Base-by-base conservation (phyloP, 2,888 invertebrate genomes). In the Eupithecia exiguata region DNA sequence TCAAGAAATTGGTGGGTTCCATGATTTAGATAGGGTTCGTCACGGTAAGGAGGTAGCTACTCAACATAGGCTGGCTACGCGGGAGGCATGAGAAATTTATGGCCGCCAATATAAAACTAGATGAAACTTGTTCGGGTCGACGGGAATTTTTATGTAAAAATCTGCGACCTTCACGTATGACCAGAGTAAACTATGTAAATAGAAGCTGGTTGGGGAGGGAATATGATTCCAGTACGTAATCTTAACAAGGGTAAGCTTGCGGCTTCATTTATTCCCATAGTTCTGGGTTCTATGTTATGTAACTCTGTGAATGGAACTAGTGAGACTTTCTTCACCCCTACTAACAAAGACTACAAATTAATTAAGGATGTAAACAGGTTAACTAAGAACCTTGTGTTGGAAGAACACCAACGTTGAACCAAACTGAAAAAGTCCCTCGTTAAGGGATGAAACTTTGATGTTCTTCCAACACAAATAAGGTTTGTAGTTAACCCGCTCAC, bases 1-100 rank as follows among this genome's bases (percentile, higher is more conserved):
- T 92, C 93, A 93, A 93, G 93, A 91, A 92, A 93, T 93, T 93
- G 92, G 91, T 87, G 83, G 86, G 86, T 72, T 80, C 84, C 80
- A 88, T 92, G 91, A 90, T 91, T 89, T 90, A 89, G 88, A 86
- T 84, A 81, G 87, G 85, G 83, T 81, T 87, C 88, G 86, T 86
- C 86, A 86, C 72, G 83, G 87, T 86, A 88, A 88, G 89, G 35
- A 65, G 63, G 38, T 89, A 88, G 88, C 88, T 87, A 85, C 88
- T 88, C 86, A 86, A 88, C 86, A 86, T 86, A 87, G 83, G 82
- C 86, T 86, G 30, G 30, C 30, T 87, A 87, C 83, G 82, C 78
- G 81, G 80, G 72, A 74, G 75, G 83, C 84, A 87, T 85, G 86
- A 83, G 83, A 86, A 84, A 92, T 92, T 92, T 92, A 92, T 92